Evolutionary conservation across 2,888 invertebrate species (phyloP).

Genomic region (Pantelozetes paolii): DNA sequence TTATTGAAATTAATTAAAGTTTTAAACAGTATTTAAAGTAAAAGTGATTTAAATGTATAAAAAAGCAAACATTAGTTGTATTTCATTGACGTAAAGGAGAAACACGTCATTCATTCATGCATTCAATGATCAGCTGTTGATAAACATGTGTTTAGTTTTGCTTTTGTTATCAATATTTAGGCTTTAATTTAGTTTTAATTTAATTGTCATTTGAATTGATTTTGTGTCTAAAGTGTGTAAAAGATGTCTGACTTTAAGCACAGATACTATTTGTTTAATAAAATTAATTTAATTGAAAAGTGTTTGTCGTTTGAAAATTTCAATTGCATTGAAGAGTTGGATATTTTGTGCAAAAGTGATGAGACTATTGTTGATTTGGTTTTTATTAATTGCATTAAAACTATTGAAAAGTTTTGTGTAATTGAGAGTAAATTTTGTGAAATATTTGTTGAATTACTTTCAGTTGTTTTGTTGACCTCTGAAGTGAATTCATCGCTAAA

Average conservation of each 20-base stretch:
- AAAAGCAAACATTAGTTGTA: too few species aligned
- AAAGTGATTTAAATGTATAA: too few species aligned
- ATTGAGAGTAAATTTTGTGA: background rate
- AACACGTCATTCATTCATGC: background rate
- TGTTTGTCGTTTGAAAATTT: background rate
- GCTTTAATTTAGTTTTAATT: too few species aligned
- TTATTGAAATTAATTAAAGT: too few species aligned
- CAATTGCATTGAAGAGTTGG: background rate
- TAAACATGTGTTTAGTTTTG: background rate
- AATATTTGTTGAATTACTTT: background rate
- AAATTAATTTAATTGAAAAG: slow-evolving; percentile 1
- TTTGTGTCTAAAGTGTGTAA: background rate
- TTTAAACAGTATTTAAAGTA: too few species aligned
- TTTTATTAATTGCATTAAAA: slow-evolving; percentile 24
- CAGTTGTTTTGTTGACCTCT: slow-evolving; percentile 5
- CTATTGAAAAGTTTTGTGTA: slow-evolving; percentile 8
- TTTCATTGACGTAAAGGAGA: too few species aligned
- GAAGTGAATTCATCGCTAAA: slow-evolving; percentile 25
- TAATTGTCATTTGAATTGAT: background rate
- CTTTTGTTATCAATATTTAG: too few species aligned
- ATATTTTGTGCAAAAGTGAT: background rate
- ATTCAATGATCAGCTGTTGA: background rate
- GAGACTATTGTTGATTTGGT: slow-evolving; percentile 9
- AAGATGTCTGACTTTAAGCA: background rate
- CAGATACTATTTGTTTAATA: background rate